A percentile compares a stretch with the other conserved stretches of the same genome.
Conservation (phyloP, 2,113 vertebrate species). For the Cepphus grylle region DNA sequence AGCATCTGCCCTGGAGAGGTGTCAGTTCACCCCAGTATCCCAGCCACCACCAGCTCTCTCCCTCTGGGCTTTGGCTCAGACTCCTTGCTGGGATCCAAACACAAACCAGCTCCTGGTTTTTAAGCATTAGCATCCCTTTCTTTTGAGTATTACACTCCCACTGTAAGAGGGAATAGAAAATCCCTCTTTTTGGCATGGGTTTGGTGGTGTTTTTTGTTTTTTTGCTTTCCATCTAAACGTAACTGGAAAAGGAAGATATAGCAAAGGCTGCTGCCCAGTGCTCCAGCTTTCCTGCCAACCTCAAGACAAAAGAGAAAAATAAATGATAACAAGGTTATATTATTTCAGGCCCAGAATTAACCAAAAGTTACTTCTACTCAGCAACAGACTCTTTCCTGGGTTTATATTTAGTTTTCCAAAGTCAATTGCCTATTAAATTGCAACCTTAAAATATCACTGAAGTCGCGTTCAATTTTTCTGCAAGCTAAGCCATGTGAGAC, state of each 20-base stretch:
- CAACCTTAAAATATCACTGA: conserved; percentile 36
- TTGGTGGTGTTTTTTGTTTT: background rate
- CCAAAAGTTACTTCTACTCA: background rate
- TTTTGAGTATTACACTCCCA: background rate
- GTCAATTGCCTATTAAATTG: conserved; percentile 10
- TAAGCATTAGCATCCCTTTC: background rate
- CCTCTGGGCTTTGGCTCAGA: background rate
- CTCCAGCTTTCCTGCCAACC: background rate
- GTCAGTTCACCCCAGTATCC: background rate
- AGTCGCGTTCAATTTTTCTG: conserved; percentile 3
- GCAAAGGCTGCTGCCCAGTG: background rate
- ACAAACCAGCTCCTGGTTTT: background rate
- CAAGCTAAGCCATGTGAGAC: background rate
- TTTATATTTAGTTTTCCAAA: conserved; percentile 52
- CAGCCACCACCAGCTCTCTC: background rate
- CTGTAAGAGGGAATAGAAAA: background rate
- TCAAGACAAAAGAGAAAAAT: background rate
- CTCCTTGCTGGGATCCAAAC: background rate
- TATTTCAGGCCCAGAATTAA: background rate
- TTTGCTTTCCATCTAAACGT: background rate
- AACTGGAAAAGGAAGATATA: background rate
- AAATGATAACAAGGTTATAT: background rate
- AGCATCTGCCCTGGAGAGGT: background rate
- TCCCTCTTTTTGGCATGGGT: background rate
- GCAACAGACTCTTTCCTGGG: background rate